Conservation (phyloP, 2,888 invertebrate species). For the Folsomia manolachei region DNA sequence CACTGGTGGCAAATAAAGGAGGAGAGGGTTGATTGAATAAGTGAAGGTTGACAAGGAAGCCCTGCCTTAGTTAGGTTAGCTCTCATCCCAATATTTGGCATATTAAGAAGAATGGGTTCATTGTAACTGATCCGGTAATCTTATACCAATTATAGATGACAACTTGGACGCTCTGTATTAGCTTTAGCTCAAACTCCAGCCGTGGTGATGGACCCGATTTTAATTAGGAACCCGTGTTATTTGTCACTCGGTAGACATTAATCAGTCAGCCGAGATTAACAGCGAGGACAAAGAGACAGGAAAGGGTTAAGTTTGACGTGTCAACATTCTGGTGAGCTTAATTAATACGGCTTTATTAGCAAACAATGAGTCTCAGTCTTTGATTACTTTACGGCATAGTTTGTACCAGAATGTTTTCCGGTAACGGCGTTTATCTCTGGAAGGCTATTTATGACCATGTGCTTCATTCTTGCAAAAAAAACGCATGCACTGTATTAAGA, state of each 20-base stretch:
- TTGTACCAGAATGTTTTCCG: no score
- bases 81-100: background rate
- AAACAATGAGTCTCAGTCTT: no score
- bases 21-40: background rate
- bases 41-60: background rate
- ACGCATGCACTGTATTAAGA: no score
- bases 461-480: no score
- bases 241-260: background rate
- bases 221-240: slow-evolving; percentile 1
- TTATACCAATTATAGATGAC: background rate
- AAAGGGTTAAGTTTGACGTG: background rate
- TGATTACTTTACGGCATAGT: no score
- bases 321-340: background rate
- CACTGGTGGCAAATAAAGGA: background rate
- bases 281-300: background rate
- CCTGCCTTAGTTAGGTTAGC: no score
- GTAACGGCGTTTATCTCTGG: no score
- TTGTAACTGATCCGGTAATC: background rate
- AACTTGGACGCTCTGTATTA: background rate
- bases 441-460: no score
- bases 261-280: background rate
- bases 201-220: background rate
- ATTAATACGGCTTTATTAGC: background rate
- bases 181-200: background rate
- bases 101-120: background rate